phyloP scores from a whole-genome alignment of 2,888 invertebrate genomes.

The Tipula unca region DNA sequence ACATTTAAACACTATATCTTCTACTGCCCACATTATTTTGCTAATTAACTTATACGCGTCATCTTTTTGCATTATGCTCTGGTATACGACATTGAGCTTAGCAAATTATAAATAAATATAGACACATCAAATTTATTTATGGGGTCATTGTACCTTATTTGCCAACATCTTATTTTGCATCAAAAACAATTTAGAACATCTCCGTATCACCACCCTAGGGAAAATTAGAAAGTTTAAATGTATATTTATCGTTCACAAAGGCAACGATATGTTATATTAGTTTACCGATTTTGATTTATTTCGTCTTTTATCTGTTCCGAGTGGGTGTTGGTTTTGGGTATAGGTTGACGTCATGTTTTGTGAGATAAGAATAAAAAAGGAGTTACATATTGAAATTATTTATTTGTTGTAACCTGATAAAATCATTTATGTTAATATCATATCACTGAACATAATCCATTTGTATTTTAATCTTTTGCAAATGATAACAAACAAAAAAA shows the following conservation, averaged over 20 bases:
- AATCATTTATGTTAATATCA: not conserved
- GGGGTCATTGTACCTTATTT: not conserved
- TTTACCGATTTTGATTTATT: not conserved
- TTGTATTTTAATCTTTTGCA: not conserved
- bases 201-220: not conserved
- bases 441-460: not conserved
- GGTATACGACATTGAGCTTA: not conserved
- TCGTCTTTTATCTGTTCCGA: not conserved
- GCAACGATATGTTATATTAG: not conserved
- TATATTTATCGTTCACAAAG: not conserved
- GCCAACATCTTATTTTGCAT: not conserved
- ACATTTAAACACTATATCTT: not conserved
- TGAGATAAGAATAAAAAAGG: not conserved
- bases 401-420: not conserved
- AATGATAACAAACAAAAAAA: not conserved
- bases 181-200: not conserved
- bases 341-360: not conserved
- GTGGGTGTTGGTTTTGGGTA: no score
- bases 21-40: no score
- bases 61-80: not conserved
- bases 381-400: not conserved
- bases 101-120: not conserved
- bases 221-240: not conserved
- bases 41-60: no score
- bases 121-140: not conserved